Base-by-base conservation (phyloP, 2,888 invertebrate species). In the Tenthredo mesomela region DNA sequence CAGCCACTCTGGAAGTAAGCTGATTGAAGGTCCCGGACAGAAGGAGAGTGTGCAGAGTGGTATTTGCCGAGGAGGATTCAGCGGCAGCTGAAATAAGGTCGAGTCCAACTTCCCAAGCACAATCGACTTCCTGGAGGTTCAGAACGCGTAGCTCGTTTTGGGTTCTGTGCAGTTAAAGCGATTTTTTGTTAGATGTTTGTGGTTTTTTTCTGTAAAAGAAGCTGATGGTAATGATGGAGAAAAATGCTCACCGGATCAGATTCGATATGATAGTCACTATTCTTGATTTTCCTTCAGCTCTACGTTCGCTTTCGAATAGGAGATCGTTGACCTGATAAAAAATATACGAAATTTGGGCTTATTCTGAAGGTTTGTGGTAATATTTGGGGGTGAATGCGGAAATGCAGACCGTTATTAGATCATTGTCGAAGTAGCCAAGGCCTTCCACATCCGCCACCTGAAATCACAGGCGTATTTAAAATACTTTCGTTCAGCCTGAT, bases 361-460 rank as follows among this genome's bases (percentile, higher is more conserved):
- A 65, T 25, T 50, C 9, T 5, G 7, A 0, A 21, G 21, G 25
- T 47, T 33, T 15, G 10, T 67, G 25, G 29, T 65, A 47, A 77
- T n/a, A 10, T 82, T 37, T 7, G 6, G 61, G 61, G 67, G 82
- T 70, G 82, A 82, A 82, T 82, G 82, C 70, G 82, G 82, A 82
- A 67, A 47, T 82, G 43, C 82, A 65, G 80, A 80, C 80, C 82
- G 82, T 82, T 50, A 82, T 65, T 4, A 82, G 50, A 25, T 82
- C 82, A 61, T 65, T 25, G 47, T 82, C 82, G 43, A n/a, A 7
- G 82, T 47, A 82, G 67, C 47, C 50, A 18, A 82, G 82, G 29
- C 82, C 67, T 67, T 82, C 82, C 82, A 82, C 82, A 82, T 82
- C 70, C 82, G 37, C 82, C 82, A 82, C 67, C 82, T 82, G 82